phyloP scores from a whole-genome alignment of 1,140 invertebrate genomes.

The Gonioctena quinquepunctata region DNA sequence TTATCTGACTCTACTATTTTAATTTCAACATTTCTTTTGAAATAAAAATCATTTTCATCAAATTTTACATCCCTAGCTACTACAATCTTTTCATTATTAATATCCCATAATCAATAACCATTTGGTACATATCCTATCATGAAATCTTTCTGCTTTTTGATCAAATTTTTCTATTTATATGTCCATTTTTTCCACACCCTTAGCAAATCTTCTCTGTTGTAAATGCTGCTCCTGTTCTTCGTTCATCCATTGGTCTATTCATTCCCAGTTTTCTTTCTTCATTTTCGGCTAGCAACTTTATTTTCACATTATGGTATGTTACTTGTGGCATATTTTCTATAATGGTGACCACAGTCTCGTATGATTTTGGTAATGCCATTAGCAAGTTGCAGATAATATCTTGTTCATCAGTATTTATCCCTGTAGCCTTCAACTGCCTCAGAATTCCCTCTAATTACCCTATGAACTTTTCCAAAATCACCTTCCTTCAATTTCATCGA shows the following conservation, averaged over 20 bases:
- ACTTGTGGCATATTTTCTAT: constrained; percentile 23
- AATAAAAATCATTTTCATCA: constrained; percentile 29
- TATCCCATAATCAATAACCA: constrained; percentile 25
- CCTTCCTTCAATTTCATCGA: constrained; percentile 29
- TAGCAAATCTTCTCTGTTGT: background rate
- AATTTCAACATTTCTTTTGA: constrained; percentile 17
- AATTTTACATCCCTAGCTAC: constrained; percentile 27
- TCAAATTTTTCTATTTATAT: constrained; percentile 36
- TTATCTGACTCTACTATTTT: background rate
- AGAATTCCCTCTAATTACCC: constrained; percentile 23
- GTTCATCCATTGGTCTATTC: background rate
- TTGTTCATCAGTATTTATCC: constrained; percentile 22
- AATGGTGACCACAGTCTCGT: constrained; percentile 25
- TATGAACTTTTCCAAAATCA: constrained; percentile 23
- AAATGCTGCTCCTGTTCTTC: background rate
- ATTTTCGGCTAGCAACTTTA: background rate
- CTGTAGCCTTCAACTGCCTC: constrained; percentile 27
- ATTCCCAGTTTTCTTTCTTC: background rate
- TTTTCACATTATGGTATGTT: constrained; percentile 21
- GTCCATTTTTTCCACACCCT: background rate
- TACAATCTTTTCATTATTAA: constrained; percentile 26
- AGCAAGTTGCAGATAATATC: constrained; percentile 26
- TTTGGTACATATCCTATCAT: constrained; percentile 32
- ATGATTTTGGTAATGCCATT: constrained; percentile 24
- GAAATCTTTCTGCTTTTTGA: constrained; percentile 32